phyloP scores from a whole-genome alignment of 2,797 vertebrate genomes.

The Anableps anableps region DNA sequence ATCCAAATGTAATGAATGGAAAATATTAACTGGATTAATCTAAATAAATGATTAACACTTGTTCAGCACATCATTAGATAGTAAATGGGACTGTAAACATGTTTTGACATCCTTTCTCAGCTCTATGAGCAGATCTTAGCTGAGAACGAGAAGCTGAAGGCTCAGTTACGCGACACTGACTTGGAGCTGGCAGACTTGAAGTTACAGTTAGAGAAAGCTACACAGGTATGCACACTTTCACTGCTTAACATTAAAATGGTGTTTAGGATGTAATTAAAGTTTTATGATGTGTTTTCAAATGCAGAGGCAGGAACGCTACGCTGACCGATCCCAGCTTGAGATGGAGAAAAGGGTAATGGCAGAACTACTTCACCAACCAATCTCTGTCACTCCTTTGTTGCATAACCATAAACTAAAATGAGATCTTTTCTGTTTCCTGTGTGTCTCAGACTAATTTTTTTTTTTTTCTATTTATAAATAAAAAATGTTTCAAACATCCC shows the following conservation, averaged over 20 bases:
- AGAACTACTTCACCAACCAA: background rate
- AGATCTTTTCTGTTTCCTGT: slow-evolving; percentile 21
- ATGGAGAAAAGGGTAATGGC: slow-evolving; percentile 98
- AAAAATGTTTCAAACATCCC: slow-evolving; percentile 30
- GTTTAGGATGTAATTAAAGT: accelerated
- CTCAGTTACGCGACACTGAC: slow-evolving; percentile 95
- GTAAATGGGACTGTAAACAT: background rate
- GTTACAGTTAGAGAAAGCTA: slow-evolving; percentile 96
- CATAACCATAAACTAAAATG: background rate
- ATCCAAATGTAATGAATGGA: background rate
- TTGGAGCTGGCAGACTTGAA: slow-evolving; percentile 95
- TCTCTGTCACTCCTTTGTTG: background rate
- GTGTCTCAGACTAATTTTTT: slow-evolving; percentile 24
- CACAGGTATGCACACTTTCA: slow-evolving; percentile 83
- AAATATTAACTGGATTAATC: background rate
- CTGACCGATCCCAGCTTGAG: slow-evolving; percentile 97
- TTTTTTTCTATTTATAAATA: slow-evolving; percentile 23
- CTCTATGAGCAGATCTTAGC: slow-evolving; percentile 98
- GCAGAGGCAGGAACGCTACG: slow-evolving; percentile 98
- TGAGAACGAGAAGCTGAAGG: slow-evolving; percentile 98
- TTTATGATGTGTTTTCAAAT: slow-evolving; percentile 12
- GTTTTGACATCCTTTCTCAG: slow-evolving; percentile 64
- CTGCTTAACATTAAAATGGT: background rate
- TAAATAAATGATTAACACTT: background rate
- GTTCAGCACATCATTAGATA: background rate